phyloP scores from a whole-genome alignment of 2,888 invertebrate species.

The Rutpela maculata region DNA sequence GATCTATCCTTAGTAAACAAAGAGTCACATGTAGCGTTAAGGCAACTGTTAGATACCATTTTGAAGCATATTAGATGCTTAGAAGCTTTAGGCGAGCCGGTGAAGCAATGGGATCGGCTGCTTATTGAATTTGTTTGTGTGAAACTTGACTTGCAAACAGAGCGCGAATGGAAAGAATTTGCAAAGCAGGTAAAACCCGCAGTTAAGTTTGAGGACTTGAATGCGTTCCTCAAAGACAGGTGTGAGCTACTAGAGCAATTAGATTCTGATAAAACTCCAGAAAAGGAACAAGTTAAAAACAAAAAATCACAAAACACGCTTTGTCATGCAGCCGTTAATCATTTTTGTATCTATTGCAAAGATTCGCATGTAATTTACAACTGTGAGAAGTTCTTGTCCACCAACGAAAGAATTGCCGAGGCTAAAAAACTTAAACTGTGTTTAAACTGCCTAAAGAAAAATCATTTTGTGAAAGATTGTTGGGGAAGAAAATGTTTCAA shows the following conservation, averaged over 20 bases:
- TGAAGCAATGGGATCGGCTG: slow-evolving; percentile 49
- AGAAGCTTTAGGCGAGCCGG: slow-evolving; percentile 45
- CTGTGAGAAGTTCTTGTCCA: slow-evolving; percentile 37
- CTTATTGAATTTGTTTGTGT: slow-evolving; percentile 44
- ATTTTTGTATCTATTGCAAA: slow-evolving; percentile 35
- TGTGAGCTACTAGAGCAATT: slow-evolving; percentile 40
- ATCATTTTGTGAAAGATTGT: slow-evolving; percentile 35
- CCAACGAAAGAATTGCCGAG: slow-evolving; percentile 28
- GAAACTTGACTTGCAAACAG: slow-evolving; percentile 39
- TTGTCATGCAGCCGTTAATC: slow-evolving; percentile 17
- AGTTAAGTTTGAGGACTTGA: slow-evolving; percentile 34
- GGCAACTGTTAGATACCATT: slow-evolving; percentile 45
- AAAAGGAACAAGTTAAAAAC: not conserved
- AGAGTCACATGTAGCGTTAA: slow-evolving; percentile 46
- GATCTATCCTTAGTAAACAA: slow-evolving; percentile 39
- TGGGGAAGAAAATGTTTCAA: not conserved
- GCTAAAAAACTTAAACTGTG: slow-evolving; percentile 41
- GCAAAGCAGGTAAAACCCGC: not conserved
- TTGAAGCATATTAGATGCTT: slow-evolving; percentile 50
- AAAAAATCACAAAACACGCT: not conserved
- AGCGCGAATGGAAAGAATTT: slow-evolving; percentile 35
- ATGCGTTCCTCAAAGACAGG: slow-evolving; percentile 38
- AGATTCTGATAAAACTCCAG: not conserved
- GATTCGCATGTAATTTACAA: slow-evolving; percentile 31
- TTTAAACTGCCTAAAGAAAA: slow-evolving; percentile 41